These are phyloP conservation scores for Drosophila yakuba DNA, from an alignment of 1,140 invertebrate species.

Conservation along the genomic window DNA sequence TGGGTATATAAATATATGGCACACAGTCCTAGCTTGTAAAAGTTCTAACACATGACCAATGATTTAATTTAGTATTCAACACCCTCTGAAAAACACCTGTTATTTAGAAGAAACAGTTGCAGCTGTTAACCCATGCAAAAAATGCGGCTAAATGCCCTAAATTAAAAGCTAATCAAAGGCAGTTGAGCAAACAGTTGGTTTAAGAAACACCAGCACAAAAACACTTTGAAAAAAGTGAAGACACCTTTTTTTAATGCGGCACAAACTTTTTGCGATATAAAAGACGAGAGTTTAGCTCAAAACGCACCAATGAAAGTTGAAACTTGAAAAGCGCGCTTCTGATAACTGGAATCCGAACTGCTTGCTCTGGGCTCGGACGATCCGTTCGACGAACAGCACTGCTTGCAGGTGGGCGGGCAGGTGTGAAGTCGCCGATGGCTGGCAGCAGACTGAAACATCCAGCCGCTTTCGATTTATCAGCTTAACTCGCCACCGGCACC, in stretches of 20 bases:
- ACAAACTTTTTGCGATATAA: conserved; percentile 10
- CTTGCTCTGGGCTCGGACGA: conserved; percentile 10
- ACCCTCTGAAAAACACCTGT: neutral
- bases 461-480: conserved; percentile 30
- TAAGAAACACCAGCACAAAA: conserved; percentile 39
- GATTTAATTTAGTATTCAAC: neutral
- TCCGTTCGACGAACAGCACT: conserved; percentile 36
- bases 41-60: neutral
- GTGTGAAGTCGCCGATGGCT: conserved; percentile 75
- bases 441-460: conserved; percentile 68
- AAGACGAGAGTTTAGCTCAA: neutral
- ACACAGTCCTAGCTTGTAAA: neutral
- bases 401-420: conserved; percentile 45
- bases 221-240: conserved; percentile 18
- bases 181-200: conserved; percentile 59
- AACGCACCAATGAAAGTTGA: conserved; percentile 39
- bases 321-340: conserved; percentile 4
- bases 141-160: conserved; percentile 44
- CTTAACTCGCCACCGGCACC: conserved; percentile 46
- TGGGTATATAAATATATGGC: too few species aligned
- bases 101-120: neutral
- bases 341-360: conserved; percentile 24
- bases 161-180: conserved; percentile 56
- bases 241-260: conserved; percentile 28
- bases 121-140: conserved; percentile 7